These are phyloP conservation scores for Pithys albifrons DNA, from an alignment of 2,113 vertebrate genomes.

Conservation along the genomic window DNA sequence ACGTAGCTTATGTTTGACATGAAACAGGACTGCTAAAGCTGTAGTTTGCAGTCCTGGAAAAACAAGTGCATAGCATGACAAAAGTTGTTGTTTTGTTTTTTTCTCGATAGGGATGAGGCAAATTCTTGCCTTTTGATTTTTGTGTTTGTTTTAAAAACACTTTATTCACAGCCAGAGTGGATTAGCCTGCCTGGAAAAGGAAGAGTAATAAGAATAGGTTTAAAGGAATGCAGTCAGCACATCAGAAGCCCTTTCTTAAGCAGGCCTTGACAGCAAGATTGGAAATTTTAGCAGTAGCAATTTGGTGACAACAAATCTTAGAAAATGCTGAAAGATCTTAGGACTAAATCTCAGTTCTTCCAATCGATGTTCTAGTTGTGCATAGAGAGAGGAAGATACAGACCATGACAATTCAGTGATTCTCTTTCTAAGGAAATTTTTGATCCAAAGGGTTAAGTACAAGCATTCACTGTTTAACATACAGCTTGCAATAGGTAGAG, in stretches of 20 bases:
- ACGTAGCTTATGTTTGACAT: background rate
- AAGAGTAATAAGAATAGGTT: background rate
- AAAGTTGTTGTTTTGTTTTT: background rate
- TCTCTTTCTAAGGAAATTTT: background rate
- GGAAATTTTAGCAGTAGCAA: background rate
- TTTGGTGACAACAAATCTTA: background rate
- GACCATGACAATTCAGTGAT: background rate
- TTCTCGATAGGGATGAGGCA: background rate
- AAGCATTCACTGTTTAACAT: background rate
- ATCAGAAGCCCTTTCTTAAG: background rate
- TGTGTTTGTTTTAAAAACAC: conserved; percentile 4
- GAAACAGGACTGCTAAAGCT: conserved; percentile 30
- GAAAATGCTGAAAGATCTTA: background rate
- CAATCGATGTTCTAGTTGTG: background rate
- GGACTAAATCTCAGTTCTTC: background rate
- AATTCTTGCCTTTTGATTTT: background rate
- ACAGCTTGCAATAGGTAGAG: background rate
- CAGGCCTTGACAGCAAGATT: background rate
- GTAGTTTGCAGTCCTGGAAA: background rate
- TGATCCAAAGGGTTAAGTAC: background rate
- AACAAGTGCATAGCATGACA: background rate
- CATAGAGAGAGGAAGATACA: background rate
- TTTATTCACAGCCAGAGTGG: background rate
- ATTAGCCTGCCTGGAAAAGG: background rate
- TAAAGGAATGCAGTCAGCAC: conserved; percentile 1